phyloP scores from a whole-genome alignment of 2,888 invertebrate genomes.

The Mellilla xanthometata region DNA sequence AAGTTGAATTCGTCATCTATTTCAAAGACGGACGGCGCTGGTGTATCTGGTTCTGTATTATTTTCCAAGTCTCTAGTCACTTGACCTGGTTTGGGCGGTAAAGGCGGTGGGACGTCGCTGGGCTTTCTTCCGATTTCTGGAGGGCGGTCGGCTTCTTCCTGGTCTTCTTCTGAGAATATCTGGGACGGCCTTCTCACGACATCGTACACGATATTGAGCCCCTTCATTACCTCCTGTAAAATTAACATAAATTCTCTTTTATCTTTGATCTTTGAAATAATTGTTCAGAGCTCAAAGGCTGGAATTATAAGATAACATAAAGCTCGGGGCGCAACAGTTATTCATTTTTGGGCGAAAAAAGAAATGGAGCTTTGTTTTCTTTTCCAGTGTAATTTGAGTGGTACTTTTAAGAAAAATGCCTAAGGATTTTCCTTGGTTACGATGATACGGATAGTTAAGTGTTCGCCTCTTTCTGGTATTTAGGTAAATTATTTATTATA shows the following conservation, averaged over 20 bases:
- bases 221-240: conserved; percentile 90
- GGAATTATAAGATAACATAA: conserved; percentile 43
- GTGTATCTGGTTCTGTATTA: conserved; percentile 87
- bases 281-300: conserved; percentile 21
- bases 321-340: conserved; percentile 51
- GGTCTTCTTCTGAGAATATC: conserved; percentile 81
- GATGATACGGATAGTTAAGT: no score
- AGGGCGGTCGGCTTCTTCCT: conserved; percentile 30
- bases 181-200: conserved; percentile 89
- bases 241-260: conserved; percentile 3
- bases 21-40: conserved; percentile 89
- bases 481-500: no score
- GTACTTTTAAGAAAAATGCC: conserved; percentile 39
- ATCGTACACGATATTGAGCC: conserved; percentile 91
- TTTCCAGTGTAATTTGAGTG: conserved; percentile 41
- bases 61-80: conserved; percentile 50
- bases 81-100: conserved; percentile 67
- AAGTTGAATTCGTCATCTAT: conserved; percentile 97
- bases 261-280: conserved; percentile 33
- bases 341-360: conserved; percentile 45
- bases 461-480: no score
- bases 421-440: conserved; percentile 13
- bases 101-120: conserved; percentile 69
- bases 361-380: conserved; percentile 47
- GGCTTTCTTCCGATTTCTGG: conserved; percentile 53